These are phyloP conservation scores for Eilema caniola DNA, from an alignment of 2,888 invertebrate genomes.

Conservation along the genomic window DNA sequence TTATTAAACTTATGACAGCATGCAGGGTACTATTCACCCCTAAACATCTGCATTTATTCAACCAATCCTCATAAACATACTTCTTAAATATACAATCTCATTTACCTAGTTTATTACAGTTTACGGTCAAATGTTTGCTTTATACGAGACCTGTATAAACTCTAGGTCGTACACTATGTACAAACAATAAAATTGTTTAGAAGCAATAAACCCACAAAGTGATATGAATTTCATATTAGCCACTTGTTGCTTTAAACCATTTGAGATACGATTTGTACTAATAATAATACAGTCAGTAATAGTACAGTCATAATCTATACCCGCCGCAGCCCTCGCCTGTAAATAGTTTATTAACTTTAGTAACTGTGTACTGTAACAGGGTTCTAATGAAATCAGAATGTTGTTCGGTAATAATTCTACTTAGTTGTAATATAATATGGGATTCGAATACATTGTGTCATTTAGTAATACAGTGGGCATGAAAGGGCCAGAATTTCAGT, in stretches of 20 bases:
- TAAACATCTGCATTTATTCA: neutral
- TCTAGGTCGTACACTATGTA: neutral
- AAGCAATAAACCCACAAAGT: neutral
- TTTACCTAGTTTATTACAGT: neutral
- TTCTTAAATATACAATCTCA: neutral
- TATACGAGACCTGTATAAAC: neutral
- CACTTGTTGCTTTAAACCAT: conserved; percentile 17
- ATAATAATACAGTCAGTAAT: conserved; percentile 7
- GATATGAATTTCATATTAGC: neutral
- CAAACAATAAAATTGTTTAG: neutral
- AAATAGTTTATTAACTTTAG: conserved; percentile 3
- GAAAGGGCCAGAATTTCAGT: neutral
- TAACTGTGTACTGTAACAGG: neutral
- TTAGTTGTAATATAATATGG: neutral
- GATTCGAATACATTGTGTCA: neutral
- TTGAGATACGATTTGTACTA: conserved; percentile 14
- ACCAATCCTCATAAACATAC: neutral
- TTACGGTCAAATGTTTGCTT: neutral
- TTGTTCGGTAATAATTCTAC: neutral
- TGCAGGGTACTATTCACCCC: neutral
- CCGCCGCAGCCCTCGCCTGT: conserved; percentile 1
- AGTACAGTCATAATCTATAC: conserved; percentile 18
- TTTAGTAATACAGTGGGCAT: neutral
- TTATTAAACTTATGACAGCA: neutral
- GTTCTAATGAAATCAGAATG: neutral